These are phyloP conservation scores for Drosophila bunnanda DNA, from an alignment of 2,888 invertebrate genomes.

Conservation along the genomic window DNA sequence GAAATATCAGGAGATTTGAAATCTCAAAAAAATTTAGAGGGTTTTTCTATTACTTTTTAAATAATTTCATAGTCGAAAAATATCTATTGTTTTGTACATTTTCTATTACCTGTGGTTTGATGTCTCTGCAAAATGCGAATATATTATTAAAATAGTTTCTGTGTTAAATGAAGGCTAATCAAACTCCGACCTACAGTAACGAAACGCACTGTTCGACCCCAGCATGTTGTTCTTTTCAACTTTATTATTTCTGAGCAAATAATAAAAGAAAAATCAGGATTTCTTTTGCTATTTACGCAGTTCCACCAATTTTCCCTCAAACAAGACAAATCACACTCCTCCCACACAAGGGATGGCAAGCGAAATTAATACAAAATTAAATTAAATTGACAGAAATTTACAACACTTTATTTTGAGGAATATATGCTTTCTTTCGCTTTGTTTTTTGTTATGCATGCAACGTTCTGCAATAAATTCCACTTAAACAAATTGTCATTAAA, in stretches of 20 bases:
- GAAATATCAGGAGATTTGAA: neutral
- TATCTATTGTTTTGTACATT: too few relatives aligned
- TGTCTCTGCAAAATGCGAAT: too few relatives aligned
- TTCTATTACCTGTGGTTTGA: too few relatives aligned
- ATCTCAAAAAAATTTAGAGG: neutral
- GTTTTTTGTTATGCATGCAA: conserved; percentile 41
- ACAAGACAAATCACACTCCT: conserved; percentile 7
- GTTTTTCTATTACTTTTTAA: rapidly evolving
- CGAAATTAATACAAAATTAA: neutral
- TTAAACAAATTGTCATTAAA: conserved; percentile 36
- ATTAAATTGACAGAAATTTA: conserved; percentile 7
- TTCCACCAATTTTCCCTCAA: neutral
- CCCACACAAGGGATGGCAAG: neutral
- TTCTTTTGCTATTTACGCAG: conserved; percentile 41
- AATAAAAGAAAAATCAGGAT: conserved; percentile 23
- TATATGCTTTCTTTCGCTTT: conserved; percentile 7
- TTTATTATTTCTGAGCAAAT: conserved; percentile 35
- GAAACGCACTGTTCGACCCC: conserved; percentile 26
- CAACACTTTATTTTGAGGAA: conserved; percentile 5
- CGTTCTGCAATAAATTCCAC: conserved; percentile 37
- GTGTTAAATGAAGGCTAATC: too few relatives aligned
- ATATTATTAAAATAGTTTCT: too few relatives aligned
- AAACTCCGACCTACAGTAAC: neutral
- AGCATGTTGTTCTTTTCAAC: conserved; percentile 44
- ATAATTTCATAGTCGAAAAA: too few relatives aligned